These are phyloP conservation scores for Callocephalon fimbriatum DNA, from an alignment of 2,113 vertebrate species.

Conservation along the genomic window DNA sequence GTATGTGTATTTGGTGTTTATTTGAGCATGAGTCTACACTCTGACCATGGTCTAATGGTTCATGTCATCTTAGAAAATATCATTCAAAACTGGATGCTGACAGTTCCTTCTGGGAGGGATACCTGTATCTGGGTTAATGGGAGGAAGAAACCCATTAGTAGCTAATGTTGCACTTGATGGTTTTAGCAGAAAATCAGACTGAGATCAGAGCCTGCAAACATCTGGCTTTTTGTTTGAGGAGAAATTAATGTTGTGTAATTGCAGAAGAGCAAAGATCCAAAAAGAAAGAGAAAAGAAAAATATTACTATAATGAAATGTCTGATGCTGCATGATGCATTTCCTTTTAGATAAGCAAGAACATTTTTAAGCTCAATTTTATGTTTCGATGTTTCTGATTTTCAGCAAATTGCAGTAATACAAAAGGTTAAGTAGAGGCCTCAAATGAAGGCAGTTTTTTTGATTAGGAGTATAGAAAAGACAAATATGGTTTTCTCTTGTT, in stretches of 20 bases:
- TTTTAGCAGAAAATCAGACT: neutral
- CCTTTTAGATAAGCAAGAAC: neutral
- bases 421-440: slow-evolving; percentile 25
- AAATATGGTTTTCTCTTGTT: neutral
- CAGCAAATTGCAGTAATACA: neutral
- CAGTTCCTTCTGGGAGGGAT: neutral
- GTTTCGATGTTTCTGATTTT: neutral
- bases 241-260: neutral
- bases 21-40: neutral
- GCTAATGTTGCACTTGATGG: neutral
- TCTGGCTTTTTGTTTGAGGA: neutral
- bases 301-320: neutral
- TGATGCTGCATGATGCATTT: neutral
- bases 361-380: neutral
- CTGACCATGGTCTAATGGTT: neutral
- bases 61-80: neutral
- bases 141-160: neutral
- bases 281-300: neutral
- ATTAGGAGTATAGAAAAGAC: neutral
- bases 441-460: neutral
- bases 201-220: slow-evolving; percentile 11
- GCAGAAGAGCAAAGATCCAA: neutral
- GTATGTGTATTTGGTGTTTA: neutral
- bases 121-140: neutral
- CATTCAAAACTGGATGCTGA: neutral